phyloP scores from a whole-genome alignment of 2,113 vertebrate genomes.

The Spheniscus mendiculus region DNA sequence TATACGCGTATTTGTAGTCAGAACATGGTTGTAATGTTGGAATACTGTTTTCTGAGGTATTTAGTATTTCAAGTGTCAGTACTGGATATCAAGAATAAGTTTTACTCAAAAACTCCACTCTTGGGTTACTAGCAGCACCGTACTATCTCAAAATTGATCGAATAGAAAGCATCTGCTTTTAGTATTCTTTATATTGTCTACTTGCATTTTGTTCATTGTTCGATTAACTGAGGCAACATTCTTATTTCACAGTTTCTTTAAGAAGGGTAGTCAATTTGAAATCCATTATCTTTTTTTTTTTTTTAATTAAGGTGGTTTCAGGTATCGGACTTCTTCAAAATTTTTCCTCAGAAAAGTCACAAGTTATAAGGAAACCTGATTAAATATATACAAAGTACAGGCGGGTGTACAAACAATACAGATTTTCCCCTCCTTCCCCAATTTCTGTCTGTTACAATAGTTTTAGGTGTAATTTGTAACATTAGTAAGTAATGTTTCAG shows the following conservation, averaged over 20 bases:
- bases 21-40: neutral
- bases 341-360: neutral
- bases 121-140: neutral
- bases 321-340: neutral
- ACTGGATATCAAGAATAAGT: neutral
- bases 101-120: neutral
- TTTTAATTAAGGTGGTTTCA: neutral
- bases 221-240: neutral
- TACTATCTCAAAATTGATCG: neutral
- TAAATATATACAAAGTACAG: neutral
- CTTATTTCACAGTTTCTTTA: neutral
- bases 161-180: neutral
- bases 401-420: neutral
- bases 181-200: neutral
- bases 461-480: neutral
- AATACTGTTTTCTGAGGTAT: neutral
- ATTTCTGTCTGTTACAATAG: neutral
- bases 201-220: neutral
- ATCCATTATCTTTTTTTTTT: neutral
- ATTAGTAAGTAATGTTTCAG: neutral
- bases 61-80: neutral
- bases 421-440: neutral
- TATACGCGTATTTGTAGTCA: neutral
- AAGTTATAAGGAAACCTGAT: neutral
- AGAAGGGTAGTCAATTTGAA: neutral